Base-by-base conservation (phyloP, 2,888 invertebrate genomes). In the Lochmaea crataegi region DNA sequence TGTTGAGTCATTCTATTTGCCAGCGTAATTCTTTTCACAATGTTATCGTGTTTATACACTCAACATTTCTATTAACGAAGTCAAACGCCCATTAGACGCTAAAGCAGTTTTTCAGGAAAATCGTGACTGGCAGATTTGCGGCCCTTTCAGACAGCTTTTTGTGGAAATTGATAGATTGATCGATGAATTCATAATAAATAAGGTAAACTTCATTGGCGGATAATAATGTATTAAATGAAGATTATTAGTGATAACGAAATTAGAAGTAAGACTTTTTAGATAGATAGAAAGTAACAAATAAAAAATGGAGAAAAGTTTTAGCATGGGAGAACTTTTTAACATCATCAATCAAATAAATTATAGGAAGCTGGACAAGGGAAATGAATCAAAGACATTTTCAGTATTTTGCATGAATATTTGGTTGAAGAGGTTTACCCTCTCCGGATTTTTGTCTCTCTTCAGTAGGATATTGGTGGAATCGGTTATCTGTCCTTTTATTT, bases 11-110 rank as follows among this genome's bases (percentile, higher is more conserved):
- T 71, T 74, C 67, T 74, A 71, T 74, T 74, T 74, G 65, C 71
- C 74, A 74, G 68, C 45, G 71, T 71, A 74, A 74, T 71, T 74
- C 71, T 68, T 67, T 65, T 67, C 22, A 74, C 70, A 74, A 68
- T 74, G 71, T 74, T 74, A 71, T 74, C 74, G 68, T 71, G 74
- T 74, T 74, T 71, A 74, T 71, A 71, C 68, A 74, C 74, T 74
- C 74, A 74, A 74, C 68, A 67, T 74, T 67, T 68, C 68, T 65
- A 74, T 74, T 74, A 68, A 71, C 67, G 63, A 53, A 74, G 74
- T 74, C 74, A 71, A 68, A 71, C 51, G 58, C 71, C 65, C 68
- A 68, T 74, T 68, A 68, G 73, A 68, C 41, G 70, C 61, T 73
- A 67, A 73, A 68, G 71, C 65, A 68, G 67, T 74, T 71, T 74